Evolutionary conservation across 2,797 vertebrate species (phyloP).

Genomic region (Taenioides sp.): DNA sequence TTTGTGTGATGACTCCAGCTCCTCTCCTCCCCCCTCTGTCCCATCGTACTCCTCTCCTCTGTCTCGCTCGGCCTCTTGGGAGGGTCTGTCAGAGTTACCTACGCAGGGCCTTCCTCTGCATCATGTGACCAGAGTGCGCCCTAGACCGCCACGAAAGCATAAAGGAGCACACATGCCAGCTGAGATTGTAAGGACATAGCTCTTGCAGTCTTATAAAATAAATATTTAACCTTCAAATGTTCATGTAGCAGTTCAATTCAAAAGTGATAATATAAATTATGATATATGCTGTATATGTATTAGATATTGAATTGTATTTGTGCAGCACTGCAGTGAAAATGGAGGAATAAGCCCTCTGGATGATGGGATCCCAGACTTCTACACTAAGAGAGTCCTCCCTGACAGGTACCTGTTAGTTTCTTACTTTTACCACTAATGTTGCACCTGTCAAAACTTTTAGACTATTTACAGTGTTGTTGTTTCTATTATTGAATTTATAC

Average conservation of each 20-base stretch:
- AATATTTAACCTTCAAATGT: not conserved
- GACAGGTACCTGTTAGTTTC: constrained; percentile 66
- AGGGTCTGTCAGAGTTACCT: constrained; percentile 82
- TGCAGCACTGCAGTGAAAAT: constrained; percentile 78
- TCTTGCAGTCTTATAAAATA: not conserved
- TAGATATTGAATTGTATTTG: constrained; percentile 15
- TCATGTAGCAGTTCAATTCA: not conserved
- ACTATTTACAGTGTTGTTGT: no score
- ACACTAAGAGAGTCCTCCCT: constrained; percentile 82
- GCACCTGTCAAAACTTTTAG: no score
- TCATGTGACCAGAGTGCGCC: constrained; percentile 83
- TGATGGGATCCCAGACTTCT: constrained; percentile 87
- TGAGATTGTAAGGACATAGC: constrained; percentile 49
- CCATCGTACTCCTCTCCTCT: constrained; percentile 59
- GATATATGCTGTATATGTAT: not conserved
- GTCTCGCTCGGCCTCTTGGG: constrained; percentile 77
- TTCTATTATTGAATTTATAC: no score
- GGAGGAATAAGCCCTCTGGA: constrained; percentile 81
- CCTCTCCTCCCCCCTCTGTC: constrained; percentile 56
- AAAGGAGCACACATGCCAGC: constrained; percentile 69
- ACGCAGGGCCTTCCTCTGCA: constrained; percentile 85
- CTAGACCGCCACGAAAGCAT: constrained; percentile 81
- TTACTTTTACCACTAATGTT: no score
- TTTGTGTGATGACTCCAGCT: constrained; percentile 72
- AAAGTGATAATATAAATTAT: no score